Percentiles rank a stretch among this genome's conserved stretches.
Conservation (phyloP, 2,888 invertebrate species). For the Xestobium rufovillosum region DNA sequence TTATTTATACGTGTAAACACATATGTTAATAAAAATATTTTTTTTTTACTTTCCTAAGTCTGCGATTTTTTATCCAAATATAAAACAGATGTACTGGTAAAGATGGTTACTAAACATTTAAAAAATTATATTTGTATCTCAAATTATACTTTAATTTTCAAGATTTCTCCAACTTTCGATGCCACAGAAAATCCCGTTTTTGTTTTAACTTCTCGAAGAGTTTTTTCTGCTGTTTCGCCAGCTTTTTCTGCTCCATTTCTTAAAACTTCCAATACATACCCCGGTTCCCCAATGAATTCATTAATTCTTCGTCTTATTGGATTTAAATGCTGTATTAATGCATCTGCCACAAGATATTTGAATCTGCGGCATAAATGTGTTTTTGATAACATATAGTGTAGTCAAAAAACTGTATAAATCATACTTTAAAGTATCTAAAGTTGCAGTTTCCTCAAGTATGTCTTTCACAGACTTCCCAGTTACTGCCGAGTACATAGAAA, state of each 20-base stretch:
- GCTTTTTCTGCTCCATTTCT: slow-evolving; percentile 51
- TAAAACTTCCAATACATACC: slow-evolving; percentile 54
- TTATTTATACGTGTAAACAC: too few relatives aligned
- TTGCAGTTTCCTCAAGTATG: slow-evolving; percentile 57
- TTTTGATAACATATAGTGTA: slow-evolving; percentile 8
- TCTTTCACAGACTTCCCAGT: slow-evolving; percentile 58
- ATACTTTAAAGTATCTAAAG: slow-evolving; percentile 67
- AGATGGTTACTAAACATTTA: too few relatives aligned
- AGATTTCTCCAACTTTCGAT: too few relatives aligned
- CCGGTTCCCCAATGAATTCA: slow-evolving; percentile 51
- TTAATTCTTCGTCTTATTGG: slow-evolving; percentile 61
- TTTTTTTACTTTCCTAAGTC: too few relatives aligned
- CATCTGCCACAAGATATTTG: slow-evolving; percentile 65
- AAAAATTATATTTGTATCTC: too few relatives aligned
- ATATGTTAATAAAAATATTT: too few relatives aligned
- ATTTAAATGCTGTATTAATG: slow-evolving; percentile 58
- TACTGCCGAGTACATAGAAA: slow-evolving; percentile 73
- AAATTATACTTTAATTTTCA: background rate
- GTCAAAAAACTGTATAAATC: slow-evolving; percentile 20
- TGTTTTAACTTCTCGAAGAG: slow-evolving; percentile 51
- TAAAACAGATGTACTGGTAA: too few relatives aligned
- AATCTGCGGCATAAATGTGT: slow-evolving; percentile 46
- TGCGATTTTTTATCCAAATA: too few relatives aligned
- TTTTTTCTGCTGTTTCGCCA: slow-evolving; percentile 46
- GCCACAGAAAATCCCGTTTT: slow-evolving; percentile 53